Conservation (phyloP, 2,888 invertebrate species). For the Unio delphinus region DNA sequence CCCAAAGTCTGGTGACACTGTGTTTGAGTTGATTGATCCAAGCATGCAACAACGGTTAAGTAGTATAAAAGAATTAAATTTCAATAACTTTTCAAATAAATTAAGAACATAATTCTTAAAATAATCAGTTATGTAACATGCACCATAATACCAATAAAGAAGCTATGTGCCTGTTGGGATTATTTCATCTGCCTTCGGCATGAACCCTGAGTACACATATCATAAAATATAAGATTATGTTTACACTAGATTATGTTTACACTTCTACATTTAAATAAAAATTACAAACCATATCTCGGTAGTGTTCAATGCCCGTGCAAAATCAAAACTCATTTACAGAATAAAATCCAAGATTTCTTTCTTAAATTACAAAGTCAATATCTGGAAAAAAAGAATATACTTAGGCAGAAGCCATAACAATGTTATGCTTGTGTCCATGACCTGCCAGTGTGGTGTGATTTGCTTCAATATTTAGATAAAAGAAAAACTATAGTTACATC, state of each 20-base stretch:
- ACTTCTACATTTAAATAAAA: too few relatives aligned
- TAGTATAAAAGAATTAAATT: background rate
- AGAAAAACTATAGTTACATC: background rate
- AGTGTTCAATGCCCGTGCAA: too few relatives aligned
- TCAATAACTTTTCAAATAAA: background rate
- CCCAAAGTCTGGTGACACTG: slow-evolving; percentile 72
- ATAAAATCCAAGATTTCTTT: background rate
- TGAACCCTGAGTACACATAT: too few relatives aligned
- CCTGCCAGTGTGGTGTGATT: slow-evolving; percentile 77
- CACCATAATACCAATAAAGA: background rate
- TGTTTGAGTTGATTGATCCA: slow-evolving; percentile 76
- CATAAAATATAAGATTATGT: too few relatives aligned
- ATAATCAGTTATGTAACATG: background rate
- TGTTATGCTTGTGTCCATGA: slow-evolving; percentile 74
- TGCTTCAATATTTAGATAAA: slow-evolving; percentile 76
- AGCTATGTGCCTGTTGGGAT: too few relatives aligned
- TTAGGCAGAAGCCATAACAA: slow-evolving; percentile 78
- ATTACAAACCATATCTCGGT: too few relatives aligned
- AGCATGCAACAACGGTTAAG: slow-evolving; percentile 76
- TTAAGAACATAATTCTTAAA: background rate
- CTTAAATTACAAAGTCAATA: background rate
- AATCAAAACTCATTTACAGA: too few relatives aligned
- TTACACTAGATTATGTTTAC: too few relatives aligned
- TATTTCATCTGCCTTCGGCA: too few relatives aligned
- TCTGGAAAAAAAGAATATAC: slow-evolving; percentile 54